Percentiles rank a stretch among this genome's conserved stretches.
Conservation (phyloP, 2,888 invertebrate species). For the Cantharis rustica region DNA sequence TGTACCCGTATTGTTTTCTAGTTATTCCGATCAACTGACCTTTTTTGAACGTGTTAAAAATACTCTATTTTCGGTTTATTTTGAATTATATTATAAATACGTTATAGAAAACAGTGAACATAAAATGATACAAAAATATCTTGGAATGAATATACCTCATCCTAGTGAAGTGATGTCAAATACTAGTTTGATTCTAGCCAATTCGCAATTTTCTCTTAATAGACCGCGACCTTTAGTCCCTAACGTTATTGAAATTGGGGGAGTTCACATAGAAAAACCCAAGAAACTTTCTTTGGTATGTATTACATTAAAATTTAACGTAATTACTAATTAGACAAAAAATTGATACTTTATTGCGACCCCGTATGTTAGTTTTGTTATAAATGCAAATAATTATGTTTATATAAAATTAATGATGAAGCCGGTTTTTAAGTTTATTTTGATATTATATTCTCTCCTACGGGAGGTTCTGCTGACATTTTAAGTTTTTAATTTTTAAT, state of each 20-base stretch:
- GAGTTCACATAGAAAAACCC: conserved; percentile 56
- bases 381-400: too few relatives aligned
- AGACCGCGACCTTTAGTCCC: conserved; percentile 57
- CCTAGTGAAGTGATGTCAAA: conserved; percentile 54
- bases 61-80: conserved; percentile 24
- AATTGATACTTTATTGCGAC: too few relatives aligned
- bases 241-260: conserved; percentile 59
- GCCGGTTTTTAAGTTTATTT: too few relatives aligned
- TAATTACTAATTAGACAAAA: too few relatives aligned
- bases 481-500: too few relatives aligned
- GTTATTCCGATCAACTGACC: conserved; percentile 37
- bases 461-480: too few relatives aligned
- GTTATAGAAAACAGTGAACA: conserved; percentile 19
- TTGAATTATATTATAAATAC: not conserved
- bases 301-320: not conserved
- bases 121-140: conserved; percentile 32
- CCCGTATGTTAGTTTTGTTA: too few relatives aligned
- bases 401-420: too few relatives aligned
- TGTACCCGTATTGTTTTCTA: conserved; percentile 55
- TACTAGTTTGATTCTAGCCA: conserved; percentile 57
- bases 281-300: conserved; percentile 41
- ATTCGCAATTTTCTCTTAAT: conserved; percentile 56
- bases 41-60: conserved; percentile 40
- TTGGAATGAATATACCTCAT: conserved; percentile 40
- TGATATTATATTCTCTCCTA: too few relatives aligned